phyloP scores from a whole-genome alignment of 2,888 invertebrate genomes.

The Sinodicranocentrus sp. region DNA sequence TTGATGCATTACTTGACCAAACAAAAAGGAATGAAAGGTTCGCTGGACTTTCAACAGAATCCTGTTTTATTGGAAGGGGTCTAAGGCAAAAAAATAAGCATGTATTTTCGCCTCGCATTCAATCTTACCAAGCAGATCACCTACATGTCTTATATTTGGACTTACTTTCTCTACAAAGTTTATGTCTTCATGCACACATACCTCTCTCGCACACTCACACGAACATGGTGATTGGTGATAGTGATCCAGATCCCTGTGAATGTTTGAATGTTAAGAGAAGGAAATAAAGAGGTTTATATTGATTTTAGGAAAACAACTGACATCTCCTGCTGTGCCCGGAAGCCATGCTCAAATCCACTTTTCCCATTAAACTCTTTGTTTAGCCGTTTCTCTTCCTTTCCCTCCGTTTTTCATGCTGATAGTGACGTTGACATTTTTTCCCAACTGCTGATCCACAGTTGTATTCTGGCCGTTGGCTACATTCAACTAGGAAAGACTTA shows the following conservation, averaged over 20 bases:
- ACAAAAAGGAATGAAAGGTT: constrained; percentile 32
- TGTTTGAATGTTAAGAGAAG: constrained; percentile 61
- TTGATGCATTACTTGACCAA: constrained; percentile 30
- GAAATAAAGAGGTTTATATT: constrained; percentile 66
- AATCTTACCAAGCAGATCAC: constrained; percentile 23
- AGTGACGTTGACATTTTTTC: constrained; percentile 56
- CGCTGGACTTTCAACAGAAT: constrained; percentile 42
- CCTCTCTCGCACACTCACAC: too few species aligned
- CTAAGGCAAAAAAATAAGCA: constrained; percentile 1
- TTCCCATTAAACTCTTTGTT: constrained; percentile 76
- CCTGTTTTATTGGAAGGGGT: constrained; percentile 34
- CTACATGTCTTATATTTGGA: background rate
- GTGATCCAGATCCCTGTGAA: constrained; percentile 46
- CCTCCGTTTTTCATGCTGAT: constrained; percentile 54
- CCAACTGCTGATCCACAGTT: too few species aligned
- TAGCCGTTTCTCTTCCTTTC: constrained; percentile 72
- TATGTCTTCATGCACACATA: constrained; percentile 3
- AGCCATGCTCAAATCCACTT: constrained; percentile 77
- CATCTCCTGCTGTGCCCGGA: constrained; percentile 77
- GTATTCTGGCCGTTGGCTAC: constrained; percentile 31
- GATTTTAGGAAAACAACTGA: constrained; percentile 72
- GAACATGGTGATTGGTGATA: background rate
- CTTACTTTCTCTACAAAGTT: background rate
- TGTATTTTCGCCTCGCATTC: constrained; percentile 17
- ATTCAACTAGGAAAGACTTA: constrained; percentile 18